These are phyloP conservation scores for Lepus timidus DNA, from an alignment of 2,113 vertebrate genomes.

Conservation along the genomic window DNA sequence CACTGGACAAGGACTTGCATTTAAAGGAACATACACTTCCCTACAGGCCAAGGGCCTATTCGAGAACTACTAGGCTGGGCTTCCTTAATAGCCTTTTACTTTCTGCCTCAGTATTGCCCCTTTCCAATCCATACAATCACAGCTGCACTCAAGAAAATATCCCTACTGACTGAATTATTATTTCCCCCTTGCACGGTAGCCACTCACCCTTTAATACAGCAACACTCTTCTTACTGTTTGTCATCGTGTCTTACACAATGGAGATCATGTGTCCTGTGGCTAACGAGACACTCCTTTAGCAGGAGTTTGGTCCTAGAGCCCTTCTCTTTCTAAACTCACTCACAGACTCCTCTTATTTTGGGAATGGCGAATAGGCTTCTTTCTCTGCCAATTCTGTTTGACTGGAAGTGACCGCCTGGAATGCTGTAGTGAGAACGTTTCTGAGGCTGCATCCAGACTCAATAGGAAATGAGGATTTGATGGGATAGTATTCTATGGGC, in stretches of 20 bases:
- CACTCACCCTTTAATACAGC: background rate
- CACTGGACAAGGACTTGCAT: background rate
- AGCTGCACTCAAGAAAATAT: background rate
- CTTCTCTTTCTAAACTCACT: slow-evolving; percentile 12
- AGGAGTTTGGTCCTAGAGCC: slow-evolving; percentile 5
- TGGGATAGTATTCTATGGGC: background rate
- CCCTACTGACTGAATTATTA: background rate
- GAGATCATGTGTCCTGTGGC: background rate
- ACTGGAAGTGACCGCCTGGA: slow-evolving; percentile 53
- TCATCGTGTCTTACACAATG: background rate
- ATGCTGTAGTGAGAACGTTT: background rate
- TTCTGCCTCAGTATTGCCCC: background rate
- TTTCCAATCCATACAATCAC: background rate
- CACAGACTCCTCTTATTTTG: slow-evolving; percentile 56
- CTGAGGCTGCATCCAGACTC: background rate
- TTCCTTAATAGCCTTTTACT: background rate
- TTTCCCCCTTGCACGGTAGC: background rate
- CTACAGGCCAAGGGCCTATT: background rate
- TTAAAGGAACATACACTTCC: background rate
- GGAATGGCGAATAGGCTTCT: slow-evolving; percentile 46
- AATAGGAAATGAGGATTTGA: slow-evolving; percentile 8
- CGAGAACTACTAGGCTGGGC: background rate
- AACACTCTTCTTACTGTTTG: background rate
- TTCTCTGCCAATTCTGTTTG: slow-evolving; percentile 54
- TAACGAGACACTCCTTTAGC: background rate